Evolutionary conservation across 1,140 invertebrate genomes (phyloP), one percentile per base, ranked within the genome.

Genomic region (Delia radicum): DNA sequence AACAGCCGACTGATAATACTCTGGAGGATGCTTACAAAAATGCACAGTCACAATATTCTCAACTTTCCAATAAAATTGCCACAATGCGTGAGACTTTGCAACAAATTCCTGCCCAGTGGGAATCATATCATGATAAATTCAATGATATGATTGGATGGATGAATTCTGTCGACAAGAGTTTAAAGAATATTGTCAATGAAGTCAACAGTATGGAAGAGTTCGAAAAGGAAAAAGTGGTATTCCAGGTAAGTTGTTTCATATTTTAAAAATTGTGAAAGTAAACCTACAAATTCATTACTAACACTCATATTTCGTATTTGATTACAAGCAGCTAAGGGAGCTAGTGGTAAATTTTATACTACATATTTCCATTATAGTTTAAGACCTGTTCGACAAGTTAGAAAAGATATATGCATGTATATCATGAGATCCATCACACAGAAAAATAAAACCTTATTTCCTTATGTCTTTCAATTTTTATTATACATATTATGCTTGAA

Each of bases 61-160:
- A 89, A 61, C 88, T 94, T 1, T 90, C 91, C 24, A 87, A 90
- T 10, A 91, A 91, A 81, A 89, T 96, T 18, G 92, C 94, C 78
- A 87, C 89, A 75, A 89, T 96, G 75, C 89, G 91, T 62, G 88
- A 92, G 75, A 93, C 95, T 76, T 85, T 98, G 33, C 92, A 95
- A 79, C 92, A 95, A 85, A 93, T 97, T 77, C 95, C 95, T 4
- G 93, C 95, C 73, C 93, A 96, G 83, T 97, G 96, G 96, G 92
- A 93, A 74, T 90, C 91, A 8, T 98, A 98, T 80, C 92, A 92
- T 85, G 86, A 91, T 62, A 96, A 92, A 89, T 95, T 96, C 81
- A 88, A 90, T 28, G 93, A 94, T 74, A 95, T 98, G 90, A 91
- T 92, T n/a, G 86, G 88, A 48, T 98, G 96, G 95, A 96, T 98